Conservation (phyloP, 1,140 invertebrate genomes). For the Oscheius sp. region DNA sequence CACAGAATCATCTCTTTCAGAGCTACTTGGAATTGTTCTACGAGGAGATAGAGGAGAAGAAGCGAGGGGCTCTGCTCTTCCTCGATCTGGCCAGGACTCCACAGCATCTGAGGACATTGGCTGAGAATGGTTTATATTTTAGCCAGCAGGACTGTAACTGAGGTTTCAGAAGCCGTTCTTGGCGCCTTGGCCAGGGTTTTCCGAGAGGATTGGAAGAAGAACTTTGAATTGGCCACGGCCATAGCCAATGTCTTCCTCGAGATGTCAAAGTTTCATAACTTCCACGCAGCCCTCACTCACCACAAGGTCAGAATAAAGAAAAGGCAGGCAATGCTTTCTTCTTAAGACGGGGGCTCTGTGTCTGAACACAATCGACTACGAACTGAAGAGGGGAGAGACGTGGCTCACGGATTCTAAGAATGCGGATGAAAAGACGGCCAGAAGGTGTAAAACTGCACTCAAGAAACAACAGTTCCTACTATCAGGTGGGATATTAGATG, state of each 20-base stretch:
- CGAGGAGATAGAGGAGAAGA: constrained; percentile 83
- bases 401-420: constrained; percentile 85
- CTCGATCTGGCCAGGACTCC: constrained; percentile 84
- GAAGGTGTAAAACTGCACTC: constrained; percentile 76
- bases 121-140: constrained; percentile 75
- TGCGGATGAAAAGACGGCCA: constrained; percentile 65
- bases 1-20: constrained; percentile 65
- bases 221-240: constrained; percentile 90
- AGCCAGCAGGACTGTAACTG: neutral
- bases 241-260: constrained; percentile 95
- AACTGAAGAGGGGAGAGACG: constrained; percentile 83
- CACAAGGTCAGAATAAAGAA: constrained; percentile 71
- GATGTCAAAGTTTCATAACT: constrained; percentile 91
- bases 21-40: constrained; percentile 93
- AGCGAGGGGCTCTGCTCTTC: constrained; percentile 84
- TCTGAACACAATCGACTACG: constrained; percentile 92
- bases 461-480: constrained; percentile 89
- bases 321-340: neutral
- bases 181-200: constrained; percentile 89
- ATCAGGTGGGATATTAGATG: constrained; percentile 65
- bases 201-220: constrained; percentile 92
- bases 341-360: constrained; percentile 83
- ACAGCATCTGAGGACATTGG: constrained; percentile 87
- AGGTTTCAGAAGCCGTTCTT: constrained; percentile 78
- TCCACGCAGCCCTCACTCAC: constrained; percentile 85